phyloP scores from a whole-genome alignment of 2,888 invertebrate genomes.

The Leptinotarsa tumamoca region DNA sequence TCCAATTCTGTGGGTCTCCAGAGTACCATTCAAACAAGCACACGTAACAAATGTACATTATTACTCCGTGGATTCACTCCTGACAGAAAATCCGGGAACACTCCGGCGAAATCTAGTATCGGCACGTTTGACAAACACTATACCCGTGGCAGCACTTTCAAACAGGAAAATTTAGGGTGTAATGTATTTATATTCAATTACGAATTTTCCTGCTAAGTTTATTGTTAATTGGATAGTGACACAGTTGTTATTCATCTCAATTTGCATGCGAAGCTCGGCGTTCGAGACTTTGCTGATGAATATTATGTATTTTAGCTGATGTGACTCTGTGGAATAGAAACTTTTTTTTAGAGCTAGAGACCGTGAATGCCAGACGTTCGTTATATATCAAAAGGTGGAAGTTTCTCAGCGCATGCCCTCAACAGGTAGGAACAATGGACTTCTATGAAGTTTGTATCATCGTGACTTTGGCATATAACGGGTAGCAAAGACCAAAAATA shows the following conservation, averaged over 20 bases:
- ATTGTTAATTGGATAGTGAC: constrained; percentile 29
- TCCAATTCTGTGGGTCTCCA: constrained; percentile 50
- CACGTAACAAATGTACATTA: constrained; percentile 51
- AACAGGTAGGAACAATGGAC: too few species aligned
- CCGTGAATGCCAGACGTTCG: too few species aligned
- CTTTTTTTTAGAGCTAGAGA: not conserved
- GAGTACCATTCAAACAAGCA: constrained; percentile 48
- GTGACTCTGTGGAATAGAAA: not conserved
- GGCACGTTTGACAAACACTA: constrained; percentile 58
- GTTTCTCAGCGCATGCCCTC: too few species aligned
- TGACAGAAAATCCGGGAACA: constrained; percentile 17
- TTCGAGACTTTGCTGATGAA: constrained; percentile 15
- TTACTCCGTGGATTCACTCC: constrained; percentile 39
- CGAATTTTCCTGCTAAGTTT: constrained; percentile 28
- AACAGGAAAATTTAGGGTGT: constrained; percentile 31
- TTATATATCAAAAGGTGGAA: too few species aligned
- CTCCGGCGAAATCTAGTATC: constrained; percentile 45
- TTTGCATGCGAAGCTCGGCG: constrained; percentile 28
- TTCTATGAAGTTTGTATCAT: too few species aligned
- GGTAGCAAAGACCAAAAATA: too few species aligned
- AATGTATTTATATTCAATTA: constrained; percentile 40
- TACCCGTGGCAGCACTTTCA: constrained; percentile 49
- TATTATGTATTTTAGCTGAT: constrained; percentile 4
- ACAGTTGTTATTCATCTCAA: constrained; percentile 26
- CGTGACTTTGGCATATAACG: too few species aligned